These are phyloP conservation scores for Sclerurus mexicanus DNA, from an alignment of 2,113 vertebrate genomes.

Conservation along the genomic window DNA sequence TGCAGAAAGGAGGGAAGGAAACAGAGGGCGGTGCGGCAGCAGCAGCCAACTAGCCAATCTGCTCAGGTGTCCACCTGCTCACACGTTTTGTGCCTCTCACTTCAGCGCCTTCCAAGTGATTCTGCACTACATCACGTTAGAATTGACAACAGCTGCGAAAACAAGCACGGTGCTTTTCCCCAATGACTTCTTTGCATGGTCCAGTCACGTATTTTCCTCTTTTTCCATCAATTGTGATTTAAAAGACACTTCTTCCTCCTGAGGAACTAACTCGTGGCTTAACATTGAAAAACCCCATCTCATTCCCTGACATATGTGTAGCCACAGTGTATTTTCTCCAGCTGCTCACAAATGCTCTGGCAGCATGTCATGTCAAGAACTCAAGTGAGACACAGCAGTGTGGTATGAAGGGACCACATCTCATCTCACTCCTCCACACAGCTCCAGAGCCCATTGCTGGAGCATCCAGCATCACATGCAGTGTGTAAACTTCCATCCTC, in stretches of 20 bases:
- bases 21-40: background rate
- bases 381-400: rapidly evolving
- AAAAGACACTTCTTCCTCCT: background rate
- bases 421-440: background rate
- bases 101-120: background rate
- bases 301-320: background rate
- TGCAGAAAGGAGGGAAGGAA: background rate
- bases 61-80: background rate
- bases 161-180: background rate
- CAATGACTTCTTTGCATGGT: background rate
- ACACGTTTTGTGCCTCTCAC: background rate
- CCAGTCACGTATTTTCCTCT: background rate
- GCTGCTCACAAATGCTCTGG: background rate
- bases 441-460: background rate
- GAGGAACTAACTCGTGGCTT: background rate
- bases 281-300: background rate
- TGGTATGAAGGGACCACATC: rapidly evolving
- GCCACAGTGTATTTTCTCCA: background rate
- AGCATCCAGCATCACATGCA: background rate
- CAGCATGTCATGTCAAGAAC: background rate
- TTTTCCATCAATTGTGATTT: background rate
- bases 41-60: background rate
- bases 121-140: background rate
- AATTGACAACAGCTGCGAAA: background rate
- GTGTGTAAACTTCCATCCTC: background rate